Conservation (phyloP, 2,888 invertebrate genomes). For the Corbicula japonica region DNA sequence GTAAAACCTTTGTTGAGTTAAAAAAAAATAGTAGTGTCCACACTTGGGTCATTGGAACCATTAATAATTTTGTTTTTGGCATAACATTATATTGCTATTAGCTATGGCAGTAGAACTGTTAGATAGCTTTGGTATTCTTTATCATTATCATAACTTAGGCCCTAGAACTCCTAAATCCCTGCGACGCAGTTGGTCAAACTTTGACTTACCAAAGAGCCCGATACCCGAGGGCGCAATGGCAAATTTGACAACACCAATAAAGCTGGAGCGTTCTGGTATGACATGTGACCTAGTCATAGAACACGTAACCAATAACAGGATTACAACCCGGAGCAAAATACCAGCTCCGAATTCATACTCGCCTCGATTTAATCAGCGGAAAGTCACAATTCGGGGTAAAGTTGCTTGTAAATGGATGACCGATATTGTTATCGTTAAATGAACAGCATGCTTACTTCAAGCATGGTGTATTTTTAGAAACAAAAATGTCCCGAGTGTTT, state of each 20-base stretch:
- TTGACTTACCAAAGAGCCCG: conserved; percentile 75
- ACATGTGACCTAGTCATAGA: conserved; percentile 36
- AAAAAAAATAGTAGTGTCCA: no score
- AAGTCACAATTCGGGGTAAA: conserved; percentile 67
- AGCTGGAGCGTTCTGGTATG: conserved; percentile 52
- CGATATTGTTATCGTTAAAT: no score
- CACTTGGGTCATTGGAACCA: no score
- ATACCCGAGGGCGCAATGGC: conserved; percentile 69
- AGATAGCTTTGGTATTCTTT: no score
- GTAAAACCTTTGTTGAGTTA: no score
- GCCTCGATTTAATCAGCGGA: conserved; percentile 51
- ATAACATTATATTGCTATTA: no score
- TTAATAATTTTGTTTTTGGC: no score
- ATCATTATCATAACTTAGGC: no score
- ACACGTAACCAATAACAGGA: conserved; percentile 42
- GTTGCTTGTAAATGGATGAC: conserved; percentile 59
- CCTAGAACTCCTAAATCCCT: conserved; percentile 70
- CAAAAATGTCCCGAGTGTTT: no score
- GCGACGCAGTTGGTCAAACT: conserved; percentile 74
- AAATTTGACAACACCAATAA: conserved; percentile 26
- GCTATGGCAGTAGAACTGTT: no score
- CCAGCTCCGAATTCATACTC: conserved; percentile 61
- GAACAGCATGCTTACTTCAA: no score
- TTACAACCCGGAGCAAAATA: conserved; percentile 63
- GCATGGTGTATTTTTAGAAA: no score